These are phyloP conservation scores for Sminthurinus signatus DNA, from an alignment of 1,140 invertebrate genomes.

Conservation along the genomic window DNA sequence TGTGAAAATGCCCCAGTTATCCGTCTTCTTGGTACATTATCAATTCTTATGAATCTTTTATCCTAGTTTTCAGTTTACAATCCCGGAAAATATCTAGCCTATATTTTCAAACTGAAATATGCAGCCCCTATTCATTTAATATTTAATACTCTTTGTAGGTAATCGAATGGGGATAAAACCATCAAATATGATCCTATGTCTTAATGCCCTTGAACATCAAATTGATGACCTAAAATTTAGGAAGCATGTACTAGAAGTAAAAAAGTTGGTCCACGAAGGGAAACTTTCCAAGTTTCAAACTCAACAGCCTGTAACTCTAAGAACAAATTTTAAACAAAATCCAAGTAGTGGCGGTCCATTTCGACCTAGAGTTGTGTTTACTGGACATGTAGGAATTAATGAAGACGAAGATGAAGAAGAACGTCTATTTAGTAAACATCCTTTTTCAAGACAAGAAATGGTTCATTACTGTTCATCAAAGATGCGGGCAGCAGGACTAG, in stretches of 20 bases:
- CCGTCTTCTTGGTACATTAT: conserved; percentile 4
- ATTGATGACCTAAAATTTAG: background rate
- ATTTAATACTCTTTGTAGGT: background rate
- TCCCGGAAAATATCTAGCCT: background rate
- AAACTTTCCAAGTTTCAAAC: background rate
- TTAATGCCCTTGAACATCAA: background rate
- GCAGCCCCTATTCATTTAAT: too few relatives aligned
- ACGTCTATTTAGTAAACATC: background rate
- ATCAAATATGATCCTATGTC: background rate
- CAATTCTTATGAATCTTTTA: too few relatives aligned
- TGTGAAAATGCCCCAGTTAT: conserved; percentile 2
- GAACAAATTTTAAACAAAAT: background rate
- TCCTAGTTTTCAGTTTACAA: too few relatives aligned
- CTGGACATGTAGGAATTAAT: background rate
- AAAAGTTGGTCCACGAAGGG: background rate
- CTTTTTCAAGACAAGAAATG: background rate
- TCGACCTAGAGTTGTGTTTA: background rate
- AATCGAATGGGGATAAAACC: conserved; percentile 5
- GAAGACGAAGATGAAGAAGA: conserved; percentile 12
- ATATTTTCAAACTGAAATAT: background rate
- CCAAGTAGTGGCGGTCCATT: background rate
- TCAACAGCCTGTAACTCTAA: background rate
- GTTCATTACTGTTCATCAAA: background rate
- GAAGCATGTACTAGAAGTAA: background rate
- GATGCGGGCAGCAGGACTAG: background rate